phyloP scores from a whole-genome alignment of 53 echinoderm and acorn worm species.

The Holothuria scabra region DNA sequence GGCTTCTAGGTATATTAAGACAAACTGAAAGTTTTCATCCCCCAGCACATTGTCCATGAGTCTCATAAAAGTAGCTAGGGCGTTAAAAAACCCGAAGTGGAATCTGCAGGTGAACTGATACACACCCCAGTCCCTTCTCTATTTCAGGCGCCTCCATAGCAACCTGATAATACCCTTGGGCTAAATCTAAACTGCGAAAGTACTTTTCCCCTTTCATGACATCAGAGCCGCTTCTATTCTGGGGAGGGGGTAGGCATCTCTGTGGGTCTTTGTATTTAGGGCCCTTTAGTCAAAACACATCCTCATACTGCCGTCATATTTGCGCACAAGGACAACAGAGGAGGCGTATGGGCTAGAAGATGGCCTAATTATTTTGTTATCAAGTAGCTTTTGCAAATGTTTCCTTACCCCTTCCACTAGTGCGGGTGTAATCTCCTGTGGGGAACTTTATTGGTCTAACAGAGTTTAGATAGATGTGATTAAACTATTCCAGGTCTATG shows the following conservation, averaged over 20 bases:
- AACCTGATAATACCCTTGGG: slow-evolving; percentile 64
- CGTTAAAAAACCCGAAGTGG: slow-evolving; percentile 73
- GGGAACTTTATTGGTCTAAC: too few relatives aligned
- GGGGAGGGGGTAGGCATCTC: slow-evolving; percentile 60
- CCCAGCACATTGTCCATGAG: slow-evolving; percentile 92
- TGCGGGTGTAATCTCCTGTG: slow-evolving; percentile 59
- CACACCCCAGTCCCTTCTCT: slow-evolving; percentile 68
- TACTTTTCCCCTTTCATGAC: slow-evolving; percentile 54
- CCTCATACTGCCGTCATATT: slow-evolving; percentile 53
- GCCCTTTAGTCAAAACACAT: slow-evolving; percentile 60
- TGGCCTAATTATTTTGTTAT: slow-evolving; percentile 22
- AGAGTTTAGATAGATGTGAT: too few relatives aligned
- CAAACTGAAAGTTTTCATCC: slow-evolving; percentile 63
- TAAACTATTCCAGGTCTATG: too few relatives aligned
- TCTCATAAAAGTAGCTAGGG: slow-evolving; percentile 72
- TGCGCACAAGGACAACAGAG: slow-evolving; percentile 39
- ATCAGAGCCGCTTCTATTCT: slow-evolving; percentile 58
- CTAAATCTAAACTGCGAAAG: too few relatives aligned
- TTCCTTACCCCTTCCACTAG: slow-evolving; percentile 51
- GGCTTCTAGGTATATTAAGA: slow-evolving; percentile 66
- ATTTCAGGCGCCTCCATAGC: slow-evolving; percentile 61
- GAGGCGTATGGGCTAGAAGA: slow-evolving; percentile 57
- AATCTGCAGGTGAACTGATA: slow-evolving; percentile 56
- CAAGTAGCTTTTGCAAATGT: slow-evolving; percentile 39
- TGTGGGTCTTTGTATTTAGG: slow-evolving; percentile 45